Evolutionary conservation across 2,888 invertebrate species (phyloP).

Genomic region (Agonopterix alstromeriana): DNA sequence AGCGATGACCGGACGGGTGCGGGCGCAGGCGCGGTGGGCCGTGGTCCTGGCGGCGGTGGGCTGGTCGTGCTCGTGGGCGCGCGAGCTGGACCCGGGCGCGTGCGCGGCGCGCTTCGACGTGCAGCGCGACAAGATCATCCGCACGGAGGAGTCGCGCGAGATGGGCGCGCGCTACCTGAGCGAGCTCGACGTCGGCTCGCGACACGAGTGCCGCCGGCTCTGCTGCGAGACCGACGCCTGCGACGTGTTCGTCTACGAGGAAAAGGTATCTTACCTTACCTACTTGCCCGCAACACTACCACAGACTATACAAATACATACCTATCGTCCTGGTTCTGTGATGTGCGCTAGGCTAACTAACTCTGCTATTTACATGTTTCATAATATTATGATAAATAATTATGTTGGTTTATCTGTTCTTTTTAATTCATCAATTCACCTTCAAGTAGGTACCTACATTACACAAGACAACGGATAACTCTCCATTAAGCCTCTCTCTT

Average conservation of each 20-base stretch:
- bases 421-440: not conserved
- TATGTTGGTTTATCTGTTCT: not conserved
- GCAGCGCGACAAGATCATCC: conserved; percentile 92
- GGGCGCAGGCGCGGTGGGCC: not conserved
- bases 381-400: not conserved
- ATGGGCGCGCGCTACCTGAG: conserved; percentile 93
- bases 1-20: not conserved
- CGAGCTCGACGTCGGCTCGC: conserved; percentile 87
- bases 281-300: not conserved
- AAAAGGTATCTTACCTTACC: conserved; percentile 84
- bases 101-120: conserved; percentile 89
- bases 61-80: conserved; percentile 31
- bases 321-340: not conserved
- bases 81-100: conserved; percentile 79
- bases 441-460: no score
- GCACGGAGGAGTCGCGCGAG: conserved; percentile 91
- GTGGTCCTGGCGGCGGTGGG: conserved; percentile 1
- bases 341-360: no score
- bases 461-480: no score
- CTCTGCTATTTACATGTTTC: no score
- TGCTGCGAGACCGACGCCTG: conserved; percentile 93
- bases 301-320: no score
- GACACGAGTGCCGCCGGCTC: conserved; percentile 88
- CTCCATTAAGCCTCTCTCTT: no score
- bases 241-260: conserved; percentile 95